phyloP scores from a whole-genome alignment of 2,888 invertebrate species.

The Apotomis turbidana region DNA sequence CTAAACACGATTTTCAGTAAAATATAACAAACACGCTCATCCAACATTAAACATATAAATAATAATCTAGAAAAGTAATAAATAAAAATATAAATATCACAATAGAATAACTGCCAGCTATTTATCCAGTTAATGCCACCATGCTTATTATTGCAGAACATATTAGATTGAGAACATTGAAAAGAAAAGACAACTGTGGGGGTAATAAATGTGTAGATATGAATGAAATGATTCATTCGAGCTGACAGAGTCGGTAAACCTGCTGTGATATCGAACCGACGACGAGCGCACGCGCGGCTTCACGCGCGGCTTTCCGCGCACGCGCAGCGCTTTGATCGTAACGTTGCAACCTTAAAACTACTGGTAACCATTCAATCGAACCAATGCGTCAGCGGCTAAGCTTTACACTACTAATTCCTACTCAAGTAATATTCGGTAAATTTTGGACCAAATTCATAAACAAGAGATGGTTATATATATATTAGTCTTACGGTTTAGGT shows the following conservation, averaged over 20 bases:
- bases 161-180: conserved; percentile 31
- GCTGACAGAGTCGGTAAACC: conserved; percentile 74
- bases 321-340: conserved; percentile 60
- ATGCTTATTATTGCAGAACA: conserved; percentile 37
- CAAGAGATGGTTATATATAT: conserved; percentile 9
- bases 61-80: conserved; percentile 78
- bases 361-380: conserved; percentile 75
- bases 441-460: conserved; percentile 18
- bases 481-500: not conserved
- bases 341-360: conserved; percentile 73
- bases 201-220: conserved; percentile 24
- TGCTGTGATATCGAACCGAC: conserved; percentile 79
- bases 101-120: conserved; percentile 79
- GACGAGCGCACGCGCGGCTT: conserved; percentile 45
- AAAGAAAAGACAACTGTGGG: conserved; percentile 30
- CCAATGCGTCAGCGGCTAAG: conserved; percentile 58
- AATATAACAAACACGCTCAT: conserved; percentile 69
- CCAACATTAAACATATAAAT: conserved; percentile 73
- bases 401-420: conserved; percentile 49
- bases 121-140: conserved; percentile 46
- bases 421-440: conserved; percentile 43
- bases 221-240: conserved; percentile 45
- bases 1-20: conserved; percentile 68
- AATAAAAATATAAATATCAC: conserved; percentile 83
- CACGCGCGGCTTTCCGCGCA: too few species aligned